phyloP scores from a whole-genome alignment of 1,140 invertebrate genomes.

The Elymnias hypermnestra region DNA sequence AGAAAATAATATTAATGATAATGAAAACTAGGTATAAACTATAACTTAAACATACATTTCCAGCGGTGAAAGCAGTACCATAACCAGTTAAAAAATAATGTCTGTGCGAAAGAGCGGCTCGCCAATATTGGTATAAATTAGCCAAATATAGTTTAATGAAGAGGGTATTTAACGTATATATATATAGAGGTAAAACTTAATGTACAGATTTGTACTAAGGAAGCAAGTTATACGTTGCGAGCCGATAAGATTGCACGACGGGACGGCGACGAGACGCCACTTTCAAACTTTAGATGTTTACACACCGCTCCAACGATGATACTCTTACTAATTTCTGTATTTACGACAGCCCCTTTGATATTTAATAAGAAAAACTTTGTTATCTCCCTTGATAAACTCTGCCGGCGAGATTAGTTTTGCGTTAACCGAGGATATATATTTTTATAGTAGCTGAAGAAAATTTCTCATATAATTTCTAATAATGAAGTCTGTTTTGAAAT shows the following conservation, averaged over 20 bases:
- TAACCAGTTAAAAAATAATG: too few species aligned
- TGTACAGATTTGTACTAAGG: constrained; percentile 36
- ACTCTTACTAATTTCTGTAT: constrained; percentile 65
- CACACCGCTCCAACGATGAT: constrained; percentile 52
- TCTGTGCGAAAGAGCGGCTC: too few species aligned
- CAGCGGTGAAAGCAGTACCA: too few species aligned
- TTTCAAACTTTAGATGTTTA: constrained; percentile 66
- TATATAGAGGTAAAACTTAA: too few species aligned
- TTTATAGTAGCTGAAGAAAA: neutral
- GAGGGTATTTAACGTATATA: too few species aligned
- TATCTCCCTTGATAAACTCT: constrained; percentile 47
- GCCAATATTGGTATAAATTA: too few species aligned
- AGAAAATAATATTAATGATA: too few species aligned
- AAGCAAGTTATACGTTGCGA: constrained; percentile 32
- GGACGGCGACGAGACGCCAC: constrained; percentile 35
- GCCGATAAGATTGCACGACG: constrained; percentile 28
- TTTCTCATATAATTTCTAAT: too few species aligned
- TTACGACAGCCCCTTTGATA: constrained; percentile 63
- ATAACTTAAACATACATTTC: too few species aligned
- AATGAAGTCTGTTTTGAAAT: too few species aligned
- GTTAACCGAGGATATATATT: neutral
- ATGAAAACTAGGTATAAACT: too few species aligned
- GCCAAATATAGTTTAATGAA: too few species aligned
- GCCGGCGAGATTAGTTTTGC: constrained; percentile 29
- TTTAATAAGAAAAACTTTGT: constrained; percentile 65